Percentiles rank a stretch among this genome's conserved stretches.
Evolutionary conservation across 2,888 invertebrate species (phyloP).

Genomic region (Andricus curvator): DNA sequence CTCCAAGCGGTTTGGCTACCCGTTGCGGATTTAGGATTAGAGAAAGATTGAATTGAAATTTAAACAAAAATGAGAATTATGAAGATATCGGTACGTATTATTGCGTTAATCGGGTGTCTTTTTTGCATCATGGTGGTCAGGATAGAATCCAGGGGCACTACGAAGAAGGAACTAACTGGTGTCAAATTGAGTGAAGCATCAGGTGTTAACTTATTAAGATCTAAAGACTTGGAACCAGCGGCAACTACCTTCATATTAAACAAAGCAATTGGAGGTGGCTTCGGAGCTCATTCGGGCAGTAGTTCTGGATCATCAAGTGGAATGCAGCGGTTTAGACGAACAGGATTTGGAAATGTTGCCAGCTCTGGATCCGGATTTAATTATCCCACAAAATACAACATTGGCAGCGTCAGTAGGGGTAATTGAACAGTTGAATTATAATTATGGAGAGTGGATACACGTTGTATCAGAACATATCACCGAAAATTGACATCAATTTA

Average conservation of each 20-base stretch:
- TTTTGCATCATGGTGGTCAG: background rate
- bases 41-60: background rate
- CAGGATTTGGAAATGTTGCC: conserved; percentile 43
- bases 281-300: conserved; percentile 17
- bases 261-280: conserved; percentile 43
- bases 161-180: background rate
- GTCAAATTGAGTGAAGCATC: background rate
- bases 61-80: background rate
- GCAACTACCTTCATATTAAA: conserved; percentile 45
- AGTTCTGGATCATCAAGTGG: conserved; percentile 3
- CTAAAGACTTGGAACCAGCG: conserved; percentile 48
- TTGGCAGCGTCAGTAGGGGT: conserved; percentile 53
- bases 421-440: background rate
- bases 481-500: too few relatives aligned
- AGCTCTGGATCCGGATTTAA: conserved; percentile 48
- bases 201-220: background rate
- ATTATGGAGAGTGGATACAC: background rate
- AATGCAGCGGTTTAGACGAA: conserved; percentile 32
- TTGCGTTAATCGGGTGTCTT: background rate
- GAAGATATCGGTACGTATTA: background rate
- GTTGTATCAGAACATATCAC: too few relatives aligned
- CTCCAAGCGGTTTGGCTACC: background rate
- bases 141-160: background rate
- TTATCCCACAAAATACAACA: conserved; percentile 55
- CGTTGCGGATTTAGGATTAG: background rate